A percentile compares a stretch with the other conserved stretches of the same genome.
Conservation (phyloP, 2,113 vertebrate species). For the Hydrolagus affinis region DNA sequence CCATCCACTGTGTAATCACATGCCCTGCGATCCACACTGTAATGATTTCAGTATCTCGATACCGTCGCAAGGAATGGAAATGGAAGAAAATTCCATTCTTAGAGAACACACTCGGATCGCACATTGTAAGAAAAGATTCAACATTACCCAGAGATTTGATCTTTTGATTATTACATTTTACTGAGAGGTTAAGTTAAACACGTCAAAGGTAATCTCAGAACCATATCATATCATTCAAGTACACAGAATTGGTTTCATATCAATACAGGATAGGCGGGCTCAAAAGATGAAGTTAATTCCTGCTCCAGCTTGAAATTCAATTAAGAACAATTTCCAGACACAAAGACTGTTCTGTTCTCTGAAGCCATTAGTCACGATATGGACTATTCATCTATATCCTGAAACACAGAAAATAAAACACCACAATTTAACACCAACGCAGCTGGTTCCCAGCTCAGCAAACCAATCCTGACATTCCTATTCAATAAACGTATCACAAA, state of each 20-base stretch:
- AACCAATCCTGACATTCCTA: not conserved
- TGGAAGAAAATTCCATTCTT: too few relatives aligned
- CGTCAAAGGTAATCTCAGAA: not conserved
- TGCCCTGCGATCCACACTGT: too few relatives aligned
- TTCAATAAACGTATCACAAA: not conserved
- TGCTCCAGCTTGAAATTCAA: conserved; percentile 19
- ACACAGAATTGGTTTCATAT: not conserved
- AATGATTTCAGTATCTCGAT: too few relatives aligned
- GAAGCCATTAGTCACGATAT: conserved; percentile 1
- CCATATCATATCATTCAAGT: not conserved
- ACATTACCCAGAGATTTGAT: not conserved
- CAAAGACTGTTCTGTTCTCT: not conserved
- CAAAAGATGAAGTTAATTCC: conserved; percentile 3
- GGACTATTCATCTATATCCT: conserved; percentile 14
- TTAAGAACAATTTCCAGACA: conserved; percentile 8
- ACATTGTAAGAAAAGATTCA: not conserved
- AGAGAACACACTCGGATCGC: not conserved
- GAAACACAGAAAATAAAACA: not conserved
- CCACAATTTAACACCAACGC: not conserved
- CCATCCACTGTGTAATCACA: too few relatives aligned
- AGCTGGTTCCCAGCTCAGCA: not conserved
- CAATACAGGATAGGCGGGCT: not conserved
- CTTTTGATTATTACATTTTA: not conserved
- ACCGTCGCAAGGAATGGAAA: too few relatives aligned
- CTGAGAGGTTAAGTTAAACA: not conserved